A percentile compares a stretch with the other conserved stretches of the same genome.
Conservation (phyloP, 1,140 invertebrate genomes). For the Ylistrum balloti region DNA sequence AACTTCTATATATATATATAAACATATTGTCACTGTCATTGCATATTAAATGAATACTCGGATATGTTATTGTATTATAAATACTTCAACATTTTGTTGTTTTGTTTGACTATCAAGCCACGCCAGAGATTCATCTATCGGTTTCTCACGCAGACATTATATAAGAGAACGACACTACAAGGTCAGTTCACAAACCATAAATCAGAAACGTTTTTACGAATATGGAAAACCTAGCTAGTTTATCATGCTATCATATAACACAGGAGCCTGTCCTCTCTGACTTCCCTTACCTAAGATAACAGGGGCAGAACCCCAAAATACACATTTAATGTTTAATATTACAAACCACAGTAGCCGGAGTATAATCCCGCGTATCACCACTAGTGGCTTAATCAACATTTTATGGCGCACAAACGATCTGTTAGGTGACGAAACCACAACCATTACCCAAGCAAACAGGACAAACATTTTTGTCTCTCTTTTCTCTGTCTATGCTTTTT, state of each 20-base stretch:
- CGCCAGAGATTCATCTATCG: neutral
- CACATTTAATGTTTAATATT: neutral
- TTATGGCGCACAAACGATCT: neutral
- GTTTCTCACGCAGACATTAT: constrained; percentile 20
- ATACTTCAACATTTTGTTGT: neutral
- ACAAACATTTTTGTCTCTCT: neutral
- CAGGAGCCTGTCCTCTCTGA: neutral
- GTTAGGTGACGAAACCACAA: neutral
- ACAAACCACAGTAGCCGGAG: neutral
- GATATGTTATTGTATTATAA: neutral
- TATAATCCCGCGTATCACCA: neutral
- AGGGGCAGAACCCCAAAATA: neutral
- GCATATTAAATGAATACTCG: neutral
- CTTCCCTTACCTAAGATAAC: constrained; percentile 26
- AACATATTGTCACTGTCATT: too few species aligned
- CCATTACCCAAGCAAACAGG: neutral
- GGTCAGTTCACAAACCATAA: neutral
- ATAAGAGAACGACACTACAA: neutral
- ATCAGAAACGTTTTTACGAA: constrained; percentile 4
- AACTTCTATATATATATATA: neutral
- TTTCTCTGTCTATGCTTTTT: neutral
- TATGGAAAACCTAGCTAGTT: constrained; percentile 19
- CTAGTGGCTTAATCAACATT: neutral
- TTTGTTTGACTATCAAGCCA: neutral
- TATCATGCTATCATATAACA: constrained; percentile 16